These are phyloP conservation scores for Brachyalestes nurse DNA, from an alignment of 2,797 vertebrate species.

Conservation along the genomic window DNA sequence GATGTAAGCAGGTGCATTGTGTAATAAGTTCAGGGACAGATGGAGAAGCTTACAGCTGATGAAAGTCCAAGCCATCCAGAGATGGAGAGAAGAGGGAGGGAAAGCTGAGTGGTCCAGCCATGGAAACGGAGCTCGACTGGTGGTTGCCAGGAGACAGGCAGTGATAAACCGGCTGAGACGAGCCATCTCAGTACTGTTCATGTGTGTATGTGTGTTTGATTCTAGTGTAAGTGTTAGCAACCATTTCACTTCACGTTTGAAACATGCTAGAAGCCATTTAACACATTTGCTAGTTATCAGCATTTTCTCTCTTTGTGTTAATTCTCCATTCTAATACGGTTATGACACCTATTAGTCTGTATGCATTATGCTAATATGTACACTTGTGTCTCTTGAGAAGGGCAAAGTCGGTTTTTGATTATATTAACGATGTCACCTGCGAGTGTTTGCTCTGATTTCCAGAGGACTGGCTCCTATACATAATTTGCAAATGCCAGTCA, in stretches of 20 bases:
- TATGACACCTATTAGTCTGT: neutral
- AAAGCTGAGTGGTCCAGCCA: constrained; percentile 68
- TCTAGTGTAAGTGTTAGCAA: neutral
- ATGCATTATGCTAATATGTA: constrained; percentile 3
- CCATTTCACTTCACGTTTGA: constrained; percentile 12
- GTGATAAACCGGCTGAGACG: constrained; percentile 54
- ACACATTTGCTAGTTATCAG: constrained; percentile 12
- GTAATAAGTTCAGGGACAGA: neutral
- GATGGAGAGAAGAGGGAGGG: constrained; percentile 50
- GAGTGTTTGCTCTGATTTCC: neutral
- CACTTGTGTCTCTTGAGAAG: constrained; percentile 9
- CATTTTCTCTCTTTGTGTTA: neutral
- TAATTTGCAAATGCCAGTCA: neutral
- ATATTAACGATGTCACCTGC: constrained; percentile 4
- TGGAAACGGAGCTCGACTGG: constrained; percentile 72
- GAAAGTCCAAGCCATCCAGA: constrained; percentile 32
- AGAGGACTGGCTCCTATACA: neutral
- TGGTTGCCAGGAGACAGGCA: constrained; percentile 82
- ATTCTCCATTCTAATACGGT: neutral
- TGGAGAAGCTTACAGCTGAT: constrained; percentile 30
- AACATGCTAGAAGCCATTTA: neutral
- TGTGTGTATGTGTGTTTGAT: constrained; percentile 1
- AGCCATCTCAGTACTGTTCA: constrained; percentile 50
- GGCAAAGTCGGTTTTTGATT: neutral
- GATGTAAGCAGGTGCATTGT: neutral